Evolutionary conservation across 2,797 vertebrate genomes (phyloP).

Genomic region (Hapalemur alaotrensis): DNA sequence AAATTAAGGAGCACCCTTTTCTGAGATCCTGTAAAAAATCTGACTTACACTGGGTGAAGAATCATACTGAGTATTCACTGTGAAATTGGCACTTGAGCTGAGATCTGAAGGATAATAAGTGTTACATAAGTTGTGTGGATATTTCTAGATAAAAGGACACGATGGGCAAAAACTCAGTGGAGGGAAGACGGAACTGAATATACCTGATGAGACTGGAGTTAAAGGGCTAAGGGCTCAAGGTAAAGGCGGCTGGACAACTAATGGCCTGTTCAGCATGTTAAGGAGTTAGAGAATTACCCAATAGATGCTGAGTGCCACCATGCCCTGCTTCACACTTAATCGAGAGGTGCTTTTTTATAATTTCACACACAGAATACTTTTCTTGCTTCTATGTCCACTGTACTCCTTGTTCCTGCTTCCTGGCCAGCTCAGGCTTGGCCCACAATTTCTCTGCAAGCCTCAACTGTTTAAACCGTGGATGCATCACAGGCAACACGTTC

Average conservation of each 20-base stretch:
- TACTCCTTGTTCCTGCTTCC: neutral
- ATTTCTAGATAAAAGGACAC: neutral
- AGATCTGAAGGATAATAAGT: neutral
- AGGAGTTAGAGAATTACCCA: neutral
- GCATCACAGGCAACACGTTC: neutral
- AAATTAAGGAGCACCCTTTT: neutral
- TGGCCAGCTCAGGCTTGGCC: neutral
- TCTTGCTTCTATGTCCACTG: neutral
- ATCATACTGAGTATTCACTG: neutral
- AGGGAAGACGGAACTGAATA: neutral
- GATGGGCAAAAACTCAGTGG: neutral
- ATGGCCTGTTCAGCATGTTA: neutral
- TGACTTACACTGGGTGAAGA: neutral
- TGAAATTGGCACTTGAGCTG: neutral
- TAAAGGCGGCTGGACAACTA: neutral
- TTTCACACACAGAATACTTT: neutral
- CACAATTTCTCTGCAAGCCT: neutral
- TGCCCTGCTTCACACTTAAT: neutral
- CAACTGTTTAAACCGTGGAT: neutral
- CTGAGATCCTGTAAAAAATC: neutral
- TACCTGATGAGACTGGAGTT: neutral
- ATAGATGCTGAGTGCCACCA: fast-evolving
- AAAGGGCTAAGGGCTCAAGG: neutral
- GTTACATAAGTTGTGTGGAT: neutral
- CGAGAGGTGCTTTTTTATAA: neutral